phyloP scores from a whole-genome alignment of 2,888 invertebrate species.

The Drosophila cognata region DNA sequence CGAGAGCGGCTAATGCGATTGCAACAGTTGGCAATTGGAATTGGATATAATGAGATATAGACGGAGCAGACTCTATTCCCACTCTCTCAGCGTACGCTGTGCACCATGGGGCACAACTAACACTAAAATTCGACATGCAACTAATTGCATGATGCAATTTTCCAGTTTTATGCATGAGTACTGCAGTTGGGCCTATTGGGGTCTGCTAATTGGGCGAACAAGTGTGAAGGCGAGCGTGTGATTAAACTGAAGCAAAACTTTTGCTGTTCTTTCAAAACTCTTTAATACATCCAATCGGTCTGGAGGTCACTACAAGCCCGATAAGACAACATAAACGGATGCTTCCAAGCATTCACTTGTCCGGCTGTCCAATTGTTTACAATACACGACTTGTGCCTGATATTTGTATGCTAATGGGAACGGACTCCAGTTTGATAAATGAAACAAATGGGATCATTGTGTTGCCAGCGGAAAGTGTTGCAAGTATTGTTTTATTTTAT shows the following conservation, averaged over 20 bases:
- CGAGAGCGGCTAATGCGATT: slow-evolving; percentile 59
- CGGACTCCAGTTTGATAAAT: slow-evolving; percentile 64
- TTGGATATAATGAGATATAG: slow-evolving; percentile 16
- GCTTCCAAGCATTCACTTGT: slow-evolving; percentile 40
- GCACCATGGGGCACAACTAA: slow-evolving; percentile 43
- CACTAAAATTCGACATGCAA: slow-evolving; percentile 55
- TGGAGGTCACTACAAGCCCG: slow-evolving; percentile 63
- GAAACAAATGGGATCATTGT: slow-evolving; percentile 55
- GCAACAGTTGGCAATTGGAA: slow-evolving; percentile 28
- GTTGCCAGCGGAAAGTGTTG: slow-evolving; percentile 58
- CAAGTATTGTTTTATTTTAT: slow-evolving; percentile 41
- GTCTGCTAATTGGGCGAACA: slow-evolving; percentile 43
- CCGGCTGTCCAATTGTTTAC: slow-evolving; percentile 54
- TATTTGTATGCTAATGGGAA: slow-evolving; percentile 43
- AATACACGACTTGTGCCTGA: slow-evolving; percentile 14
- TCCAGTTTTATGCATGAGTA: slow-evolving; percentile 35
- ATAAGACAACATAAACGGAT: slow-evolving; percentile 60
- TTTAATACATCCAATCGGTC: slow-evolving; percentile 25
- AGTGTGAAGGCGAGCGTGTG: slow-evolving; percentile 41
- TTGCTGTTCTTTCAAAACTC: slow-evolving; percentile 15
- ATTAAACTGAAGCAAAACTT: slow-evolving; percentile 39
- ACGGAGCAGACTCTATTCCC: slow-evolving; percentile 21
- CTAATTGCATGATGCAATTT: slow-evolving; percentile 64
- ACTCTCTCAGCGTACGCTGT: slow-evolving; percentile 12
- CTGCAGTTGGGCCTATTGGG: slow-evolving; percentile 8